A percentile compares a stretch with the other conserved stretches of the same genome.
These are phyloP conservation scores for Helicolenus hilgendorfi DNA, from an alignment of 2,797 vertebrate species.

Conservation along the genomic window DNA sequence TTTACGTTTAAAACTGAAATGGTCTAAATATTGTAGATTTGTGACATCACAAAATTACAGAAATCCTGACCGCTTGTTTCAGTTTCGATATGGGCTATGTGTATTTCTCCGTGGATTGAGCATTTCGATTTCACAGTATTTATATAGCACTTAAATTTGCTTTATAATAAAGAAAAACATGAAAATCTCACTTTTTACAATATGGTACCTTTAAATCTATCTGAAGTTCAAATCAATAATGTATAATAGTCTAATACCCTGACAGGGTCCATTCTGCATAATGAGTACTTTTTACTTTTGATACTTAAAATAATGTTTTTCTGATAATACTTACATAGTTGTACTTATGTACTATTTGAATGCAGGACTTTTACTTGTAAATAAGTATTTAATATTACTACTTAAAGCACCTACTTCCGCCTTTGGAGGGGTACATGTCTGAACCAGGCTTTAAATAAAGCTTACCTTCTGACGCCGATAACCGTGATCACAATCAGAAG, in stretches of 20 bases:
- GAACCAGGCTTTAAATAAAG: background rate
- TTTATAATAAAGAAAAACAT: too few relatives aligned
- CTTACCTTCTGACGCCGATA: conserved; percentile 11
- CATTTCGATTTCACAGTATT: too few relatives aligned
- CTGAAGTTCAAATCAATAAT: background rate
- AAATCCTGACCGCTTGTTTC: too few relatives aligned
- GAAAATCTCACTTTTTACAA: too few relatives aligned
- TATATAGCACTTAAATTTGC: too few relatives aligned
- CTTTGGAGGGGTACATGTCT: background rate
- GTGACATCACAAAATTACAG: too few relatives aligned
- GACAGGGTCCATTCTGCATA: background rate
- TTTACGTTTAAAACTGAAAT: too few relatives aligned
- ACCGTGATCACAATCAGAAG: conserved; percentile 6
- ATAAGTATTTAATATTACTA: background rate
- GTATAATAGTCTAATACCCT: background rate
- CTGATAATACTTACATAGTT: too few relatives aligned
- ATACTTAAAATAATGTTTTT: too few relatives aligned
- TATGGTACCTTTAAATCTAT: background rate
- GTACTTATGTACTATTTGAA: background rate
- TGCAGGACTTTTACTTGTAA: background rate
- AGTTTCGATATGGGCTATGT: too few relatives aligned
- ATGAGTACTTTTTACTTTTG: background rate
- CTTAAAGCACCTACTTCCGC: background rate
- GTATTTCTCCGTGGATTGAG: too few relatives aligned
- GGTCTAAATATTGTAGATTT: too few relatives aligned